Percentiles rank a stretch among this genome's conserved stretches.
Evolutionary conservation across 2,797 vertebrate species (phyloP).

Genomic region (Chiroxiphia lanceolata): DNA sequence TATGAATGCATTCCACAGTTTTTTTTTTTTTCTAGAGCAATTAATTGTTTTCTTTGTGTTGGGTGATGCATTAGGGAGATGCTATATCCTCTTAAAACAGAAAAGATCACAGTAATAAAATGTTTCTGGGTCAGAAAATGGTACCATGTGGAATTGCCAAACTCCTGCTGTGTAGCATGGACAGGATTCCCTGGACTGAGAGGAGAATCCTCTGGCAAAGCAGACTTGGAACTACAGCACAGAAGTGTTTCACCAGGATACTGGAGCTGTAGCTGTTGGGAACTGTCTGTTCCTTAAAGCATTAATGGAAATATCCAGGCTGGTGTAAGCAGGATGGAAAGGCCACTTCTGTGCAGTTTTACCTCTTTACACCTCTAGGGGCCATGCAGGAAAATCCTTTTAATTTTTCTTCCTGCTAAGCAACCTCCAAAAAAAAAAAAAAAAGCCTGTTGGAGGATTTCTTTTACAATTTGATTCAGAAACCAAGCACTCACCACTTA

Average conservation of each 20-base stretch:
- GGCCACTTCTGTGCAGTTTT: neutral
- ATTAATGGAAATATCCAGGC: neutral
- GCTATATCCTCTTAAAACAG: neutral
- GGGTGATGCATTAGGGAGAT: neutral
- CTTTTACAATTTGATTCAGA: neutral
- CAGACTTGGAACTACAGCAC: neutral
- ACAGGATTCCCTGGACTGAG: neutral
- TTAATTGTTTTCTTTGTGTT: neutral
- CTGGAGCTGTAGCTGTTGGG: neutral
- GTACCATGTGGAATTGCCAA: neutral
- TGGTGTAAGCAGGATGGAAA: neutral
- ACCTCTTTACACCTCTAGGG: neutral
- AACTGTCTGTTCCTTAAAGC: neutral
- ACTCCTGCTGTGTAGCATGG: neutral
- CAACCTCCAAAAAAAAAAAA: neutral
- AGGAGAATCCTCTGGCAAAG: neutral
- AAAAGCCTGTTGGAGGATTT: neutral
- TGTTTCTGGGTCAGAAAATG: neutral
- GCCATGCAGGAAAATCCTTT: neutral
- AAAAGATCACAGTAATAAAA: neutral
- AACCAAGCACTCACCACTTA: conserved; percentile 9
- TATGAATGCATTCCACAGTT: neutral
- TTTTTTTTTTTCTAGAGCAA: neutral
- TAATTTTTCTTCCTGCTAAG: neutral
- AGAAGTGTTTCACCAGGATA: neutral